A percentile compares a stretch with the other conserved stretches of the same genome.
These are phyloP conservation scores for Phylloscopus whistleri DNA, from an alignment of 2,113 vertebrate genomes.

Conservation along the genomic window DNA sequence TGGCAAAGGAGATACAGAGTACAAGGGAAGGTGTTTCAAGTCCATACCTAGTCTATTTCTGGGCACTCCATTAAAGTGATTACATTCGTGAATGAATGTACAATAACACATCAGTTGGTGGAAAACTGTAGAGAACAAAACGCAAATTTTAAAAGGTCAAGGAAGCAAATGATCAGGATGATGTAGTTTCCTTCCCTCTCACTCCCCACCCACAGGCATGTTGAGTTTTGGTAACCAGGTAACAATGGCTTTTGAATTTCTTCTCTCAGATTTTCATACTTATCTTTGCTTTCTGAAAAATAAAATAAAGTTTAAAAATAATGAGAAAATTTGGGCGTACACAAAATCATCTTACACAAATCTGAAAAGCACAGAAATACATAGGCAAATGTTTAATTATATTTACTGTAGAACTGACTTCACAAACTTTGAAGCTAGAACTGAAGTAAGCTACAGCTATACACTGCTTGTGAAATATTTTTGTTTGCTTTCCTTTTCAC, in stretches of 20 bases:
- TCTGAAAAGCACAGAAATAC: neutral
- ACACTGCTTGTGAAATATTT: neutral
- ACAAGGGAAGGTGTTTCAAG: slow-evolving; percentile 45
- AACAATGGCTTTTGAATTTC: neutral
- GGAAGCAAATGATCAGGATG: slow-evolving; percentile 47
- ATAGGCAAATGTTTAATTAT: neutral
- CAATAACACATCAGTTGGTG: slow-evolving; percentile 28
- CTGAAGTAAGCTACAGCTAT: neutral
- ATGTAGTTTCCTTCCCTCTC: slow-evolving; percentile 43
- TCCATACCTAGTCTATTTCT: slow-evolving; percentile 54
- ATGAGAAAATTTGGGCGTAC: neutral
- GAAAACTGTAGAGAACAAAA: slow-evolving; percentile 57
- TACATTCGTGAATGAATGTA: slow-evolving; percentile 42
- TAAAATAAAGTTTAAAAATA: neutral
- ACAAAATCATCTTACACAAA: neutral
- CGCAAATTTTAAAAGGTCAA: slow-evolving; percentile 40
- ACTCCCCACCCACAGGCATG: slow-evolving; percentile 7
- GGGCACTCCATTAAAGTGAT: slow-evolving; percentile 48
- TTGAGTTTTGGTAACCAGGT: slow-evolving; percentile 32
- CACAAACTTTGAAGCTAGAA: neutral
- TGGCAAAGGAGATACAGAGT: slow-evolving; percentile 17
- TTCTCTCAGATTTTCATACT: slow-evolving; percentile 90
- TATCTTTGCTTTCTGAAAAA: slow-evolving; percentile 94
- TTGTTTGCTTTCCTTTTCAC: neutral
- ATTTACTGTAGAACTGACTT: neutral